Conservation (phyloP, 2,113 vertebrate genomes). For the Neodontobutis hainanensis region DNA sequence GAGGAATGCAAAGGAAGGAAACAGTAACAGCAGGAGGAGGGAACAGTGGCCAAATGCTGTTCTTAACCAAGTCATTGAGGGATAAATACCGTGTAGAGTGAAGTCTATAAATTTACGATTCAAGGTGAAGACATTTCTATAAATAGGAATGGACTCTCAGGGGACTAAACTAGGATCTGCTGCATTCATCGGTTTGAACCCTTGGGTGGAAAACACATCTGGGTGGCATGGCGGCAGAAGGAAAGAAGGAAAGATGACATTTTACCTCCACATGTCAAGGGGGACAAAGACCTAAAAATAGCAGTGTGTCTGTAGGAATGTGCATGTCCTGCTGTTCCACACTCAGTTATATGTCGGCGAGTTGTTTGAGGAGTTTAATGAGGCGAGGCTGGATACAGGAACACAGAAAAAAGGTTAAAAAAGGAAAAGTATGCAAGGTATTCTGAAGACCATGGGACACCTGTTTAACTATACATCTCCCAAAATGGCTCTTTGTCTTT, state of each 20-base stretch:
- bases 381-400: conserved; percentile 44
- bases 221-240: conserved; percentile 11
- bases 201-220: conserved; percentile 57
- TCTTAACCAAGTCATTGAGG: neutral
- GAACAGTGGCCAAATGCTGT: conserved; percentile 54
- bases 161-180: conserved; percentile 35
- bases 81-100: neutral
- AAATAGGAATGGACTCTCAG: conserved; percentile 59
- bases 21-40: conserved; percentile 51
- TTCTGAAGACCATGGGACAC: conserved; percentile 13
- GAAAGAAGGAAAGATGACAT: conserved; percentile 22
- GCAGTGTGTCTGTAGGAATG: conserved; percentile 31
- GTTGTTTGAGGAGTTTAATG: conserved; percentile 56
- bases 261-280: conserved; percentile 9
- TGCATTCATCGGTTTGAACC: conserved; percentile 41
- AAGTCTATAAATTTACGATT: neutral
- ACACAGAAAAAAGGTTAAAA: neutral
- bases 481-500: too few species aligned
- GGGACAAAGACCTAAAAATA: conserved; percentile 65
- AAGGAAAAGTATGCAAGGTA: conserved; percentile 33
- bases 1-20: conserved; percentile 41
- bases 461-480: too few species aligned
- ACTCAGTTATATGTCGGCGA: conserved; percentile 5
- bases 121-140: conserved; percentile 49
- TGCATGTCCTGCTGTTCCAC: conserved; percentile 26